Conservation (phyloP, 2,113 vertebrate genomes). For the Mustelus asterias region DNA sequence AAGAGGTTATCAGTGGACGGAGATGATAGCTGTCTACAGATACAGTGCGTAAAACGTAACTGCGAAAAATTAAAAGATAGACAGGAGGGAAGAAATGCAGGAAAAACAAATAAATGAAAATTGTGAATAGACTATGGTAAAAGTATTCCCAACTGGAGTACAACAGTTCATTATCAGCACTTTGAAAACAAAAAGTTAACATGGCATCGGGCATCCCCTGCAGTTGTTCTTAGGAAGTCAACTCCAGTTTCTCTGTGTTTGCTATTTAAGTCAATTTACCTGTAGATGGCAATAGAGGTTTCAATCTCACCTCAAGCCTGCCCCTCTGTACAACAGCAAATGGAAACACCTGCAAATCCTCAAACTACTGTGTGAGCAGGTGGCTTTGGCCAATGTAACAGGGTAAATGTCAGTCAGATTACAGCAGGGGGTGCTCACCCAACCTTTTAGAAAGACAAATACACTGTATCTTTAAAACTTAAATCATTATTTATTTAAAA, state of each 20-base stretch:
- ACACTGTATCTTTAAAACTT: neutral
- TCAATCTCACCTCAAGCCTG: neutral
- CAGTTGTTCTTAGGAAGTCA: neutral
- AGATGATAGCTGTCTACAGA: neutral
- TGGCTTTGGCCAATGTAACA: neutral
- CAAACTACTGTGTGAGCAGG: neutral
- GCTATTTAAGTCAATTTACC: neutral
- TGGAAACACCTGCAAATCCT: neutral
- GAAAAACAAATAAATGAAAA: neutral
- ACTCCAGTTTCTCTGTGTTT: neutral
- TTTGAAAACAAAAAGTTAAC: neutral
- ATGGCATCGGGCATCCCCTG: neutral
- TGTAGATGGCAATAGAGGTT: slow-evolving; percentile 32
- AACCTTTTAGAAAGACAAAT: neutral
- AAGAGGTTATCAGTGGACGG: neutral
- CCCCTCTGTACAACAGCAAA: neutral
- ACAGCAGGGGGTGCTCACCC: neutral
- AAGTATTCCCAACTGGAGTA: neutral
- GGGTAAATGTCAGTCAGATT: neutral
- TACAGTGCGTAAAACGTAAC: neutral
- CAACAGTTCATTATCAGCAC: neutral
- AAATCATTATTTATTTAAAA: neutral
- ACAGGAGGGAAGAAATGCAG: neutral
- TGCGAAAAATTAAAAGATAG: neutral
- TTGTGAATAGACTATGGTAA: neutral